Base-by-base conservation (phyloP, 2,113 vertebrate genomes). In the Bos indicus region DNA sequence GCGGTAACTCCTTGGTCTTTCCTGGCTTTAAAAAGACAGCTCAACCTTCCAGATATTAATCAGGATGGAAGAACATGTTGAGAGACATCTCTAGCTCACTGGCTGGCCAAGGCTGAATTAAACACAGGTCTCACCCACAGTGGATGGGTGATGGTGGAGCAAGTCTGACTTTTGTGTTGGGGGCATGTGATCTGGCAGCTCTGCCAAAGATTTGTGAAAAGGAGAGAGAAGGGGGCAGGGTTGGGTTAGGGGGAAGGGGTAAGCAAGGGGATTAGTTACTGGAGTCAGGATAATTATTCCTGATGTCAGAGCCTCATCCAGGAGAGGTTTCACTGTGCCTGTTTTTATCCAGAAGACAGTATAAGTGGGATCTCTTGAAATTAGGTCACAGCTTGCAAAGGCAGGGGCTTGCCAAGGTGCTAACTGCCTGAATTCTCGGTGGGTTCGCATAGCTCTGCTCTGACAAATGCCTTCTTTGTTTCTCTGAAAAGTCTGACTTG, bases 401-500 rank as follows among this genome's bases (percentile, higher is more conserved):
- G 96, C 80, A 97, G 95, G 80, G 96, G 13, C 95, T 74, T 95
- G 96, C 98, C 97, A 98, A 97, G 97, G 96, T 78, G 51, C 71
- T 95, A 7, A 97, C 95, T 12, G 95, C 93, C 33, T 95, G 54
- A 12, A 56, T 92, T 97, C 97, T 40, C 88, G 0, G 4, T 11
- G 95, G 95, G 83, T 81, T 97, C 40, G 5, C 21, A 88, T 46
- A 87, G 93, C 19, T 83, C 2, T 33, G 11, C 89, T 91, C 97
- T 98, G 96, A 97, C 97, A 98, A 97, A 97, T 9, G 17, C 64
- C 56, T 62, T 95, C 91, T 98, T 98, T 98, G 97, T 98, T 98
- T 98, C 95, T 89, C 67, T 5, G 54, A 56, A 95, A 97, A 96
- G 94, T 97, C 93, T 74, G 95, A 56, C 97, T 98, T n/a, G 17